Base-by-base conservation (phyloP, 1,140 invertebrate species). In the Drosophila lacertosa region DNA sequence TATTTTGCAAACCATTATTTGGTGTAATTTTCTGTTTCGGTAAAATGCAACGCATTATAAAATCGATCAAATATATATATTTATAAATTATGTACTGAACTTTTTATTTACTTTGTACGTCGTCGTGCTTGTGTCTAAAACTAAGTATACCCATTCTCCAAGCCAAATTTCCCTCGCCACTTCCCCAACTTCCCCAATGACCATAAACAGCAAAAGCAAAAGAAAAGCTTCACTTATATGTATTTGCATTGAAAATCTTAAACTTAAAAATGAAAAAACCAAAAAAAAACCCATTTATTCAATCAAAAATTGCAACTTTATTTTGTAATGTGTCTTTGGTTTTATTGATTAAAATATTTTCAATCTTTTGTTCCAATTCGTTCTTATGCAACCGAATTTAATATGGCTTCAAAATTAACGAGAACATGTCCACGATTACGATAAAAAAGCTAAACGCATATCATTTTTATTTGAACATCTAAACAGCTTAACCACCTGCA, bases 61-160 rank as follows among this genome's bases (percentile, higher is more conserved):
- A 54, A 66, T 71, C 62, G 51, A 81, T 81, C 69, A 55, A 76
- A 83, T 75, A 84, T 80, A 79, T 67, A 73, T 20, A 72, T 71
- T 69, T 60, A 76, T 76, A 76, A 62, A 86, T 76, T 75, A 72
- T 86, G 59, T 86, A 86, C 76, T 86, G 76, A 77, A 77, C 50
- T 86, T 64, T 84, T 86, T 45, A 59, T 64, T 86, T 80, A 73
- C 74, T 80, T 84, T 84, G 80, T 84, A 76, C 80, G 73, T 84
- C 76, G 81, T 84, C 77, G 73, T 84, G 81, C 81, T 84, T 84
- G 80, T 84, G 80, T 84, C 81, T 80, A 84, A 76, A 84, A 82
- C 70, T 82, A 82, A 83, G 65, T 83, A 82, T 63, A 77, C 53
- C 32, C 67, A 63, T 65, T 63, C 29, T 53, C 64, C 45, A 53